phyloP scores from a whole-genome alignment of 92 coral and sea anemone genomes.

The Umimayanthus chanpuru region DNA sequence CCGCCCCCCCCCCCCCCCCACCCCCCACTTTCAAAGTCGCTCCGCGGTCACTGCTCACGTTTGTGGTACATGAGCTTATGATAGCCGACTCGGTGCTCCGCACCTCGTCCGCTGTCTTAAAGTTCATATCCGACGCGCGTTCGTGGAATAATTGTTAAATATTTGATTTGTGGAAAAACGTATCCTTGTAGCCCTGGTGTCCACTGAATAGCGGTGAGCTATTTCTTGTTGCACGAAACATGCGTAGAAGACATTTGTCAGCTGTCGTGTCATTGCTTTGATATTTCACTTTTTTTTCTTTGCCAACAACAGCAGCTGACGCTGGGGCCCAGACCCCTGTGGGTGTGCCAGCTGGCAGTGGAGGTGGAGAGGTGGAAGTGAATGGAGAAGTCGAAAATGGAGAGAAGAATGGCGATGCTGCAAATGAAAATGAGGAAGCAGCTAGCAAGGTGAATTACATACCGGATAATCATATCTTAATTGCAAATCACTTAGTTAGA shows the following conservation, averaged over 20 bases:
- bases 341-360: slow-evolving; percentile 14
- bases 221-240: background rate
- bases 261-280: background rate
- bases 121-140: no score
- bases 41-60: no score
- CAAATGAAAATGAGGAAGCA: slow-evolving; percentile 19
- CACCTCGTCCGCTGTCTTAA: no score
- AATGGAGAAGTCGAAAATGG: slow-evolving; percentile 57
- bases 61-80: no score
- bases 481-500: background rate
- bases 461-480: background rate
- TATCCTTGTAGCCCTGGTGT: background rate
- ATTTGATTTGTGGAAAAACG: background rate
- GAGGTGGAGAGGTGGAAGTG: slow-evolving; percentile 62
- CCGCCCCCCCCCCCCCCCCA: no score
- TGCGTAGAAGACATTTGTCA: background rate
- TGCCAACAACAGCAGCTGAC: slow-evolving; percentile 8
- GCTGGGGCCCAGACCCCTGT: slow-evolving; percentile 28
- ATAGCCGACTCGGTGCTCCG: no score
- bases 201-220: background rate
- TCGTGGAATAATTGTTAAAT: no score
- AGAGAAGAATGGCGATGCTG: slow-evolving; percentile 15
- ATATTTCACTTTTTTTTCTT: background rate
- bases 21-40: no score
- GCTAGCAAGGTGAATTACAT: background rate